These are phyloP conservation scores for Manis pentadactyla DNA, from an alignment of 2,797 vertebrate species.

Conservation along the genomic window DNA sequence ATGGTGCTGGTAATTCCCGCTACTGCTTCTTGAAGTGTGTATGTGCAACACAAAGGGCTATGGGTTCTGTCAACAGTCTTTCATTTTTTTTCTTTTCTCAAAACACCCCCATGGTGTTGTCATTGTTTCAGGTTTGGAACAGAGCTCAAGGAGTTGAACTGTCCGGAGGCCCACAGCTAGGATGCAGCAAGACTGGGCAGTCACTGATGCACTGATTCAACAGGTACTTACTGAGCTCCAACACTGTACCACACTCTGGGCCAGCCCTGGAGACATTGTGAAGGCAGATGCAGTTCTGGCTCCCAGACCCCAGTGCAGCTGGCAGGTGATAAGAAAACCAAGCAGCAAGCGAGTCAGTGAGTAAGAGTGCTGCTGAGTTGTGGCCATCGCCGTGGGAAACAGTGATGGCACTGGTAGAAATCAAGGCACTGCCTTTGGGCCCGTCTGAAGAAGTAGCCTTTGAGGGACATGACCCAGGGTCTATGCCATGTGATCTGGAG, in stretches of 20 bases:
- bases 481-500: not conserved
- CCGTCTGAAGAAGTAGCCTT: not conserved
- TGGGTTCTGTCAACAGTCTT: not conserved
- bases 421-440: not conserved
- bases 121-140: not conserved
- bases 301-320: not conserved
- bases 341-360: not conserved
- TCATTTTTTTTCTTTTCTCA: too few relatives aligned
- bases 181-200: not conserved
- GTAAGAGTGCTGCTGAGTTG: too few relatives aligned
- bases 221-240: not conserved
- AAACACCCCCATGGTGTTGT: not conserved
- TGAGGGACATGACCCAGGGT: rapidly evolving
- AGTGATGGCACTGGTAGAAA: not conserved
- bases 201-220: not conserved
- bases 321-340: not conserved
- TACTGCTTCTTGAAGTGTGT: not conserved
- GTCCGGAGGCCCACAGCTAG: not conserved
- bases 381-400: not conserved
- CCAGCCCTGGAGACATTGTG: not conserved
- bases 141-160: not conserved
- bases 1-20: not conserved
- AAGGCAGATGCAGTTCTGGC: too few relatives aligned
- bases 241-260: not conserved
- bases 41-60: not conserved